These are phyloP conservation scores for Entelurus aequoreus DNA, from an alignment of 2,113 vertebrate genomes.

Conservation along the genomic window DNA sequence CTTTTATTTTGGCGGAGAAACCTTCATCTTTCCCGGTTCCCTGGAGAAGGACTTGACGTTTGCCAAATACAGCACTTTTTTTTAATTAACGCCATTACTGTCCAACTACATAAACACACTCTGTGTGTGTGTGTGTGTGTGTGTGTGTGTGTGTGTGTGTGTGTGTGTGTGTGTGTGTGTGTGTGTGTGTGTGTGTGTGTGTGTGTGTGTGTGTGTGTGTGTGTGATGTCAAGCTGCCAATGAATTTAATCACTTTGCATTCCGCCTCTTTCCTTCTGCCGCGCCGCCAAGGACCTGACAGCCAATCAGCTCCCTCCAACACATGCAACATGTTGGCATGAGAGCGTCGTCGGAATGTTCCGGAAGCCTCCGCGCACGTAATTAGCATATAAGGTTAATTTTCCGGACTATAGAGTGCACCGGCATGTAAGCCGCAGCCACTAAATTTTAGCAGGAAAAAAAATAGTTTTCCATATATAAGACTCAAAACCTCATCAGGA, in stretches of 20 bases:
- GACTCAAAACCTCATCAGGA: too few relatives aligned
- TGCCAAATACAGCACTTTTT: conserved; percentile 61
- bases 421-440: too few relatives aligned
- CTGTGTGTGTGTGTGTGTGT: conserved; percentile 4
- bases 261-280: conserved; percentile 32
- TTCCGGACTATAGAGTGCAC: too few relatives aligned
- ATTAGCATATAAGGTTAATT: too few relatives aligned
- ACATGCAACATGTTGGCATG: conserved; percentile 58
- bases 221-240: conserved; percentile 47
- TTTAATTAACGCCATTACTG: conserved; percentile 61
- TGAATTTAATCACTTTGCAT: conserved; percentile 67
- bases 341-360: conserved; percentile 47
- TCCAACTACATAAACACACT: conserved; percentile 44
- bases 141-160: background rate
- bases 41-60: conserved; percentile 40
- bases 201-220: conserved; percentile 14
- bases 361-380: conserved; percentile 27
- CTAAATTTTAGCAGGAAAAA: too few relatives aligned
- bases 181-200: background rate
- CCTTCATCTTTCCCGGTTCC: conserved; percentile 40
- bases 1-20: conserved; percentile 44
- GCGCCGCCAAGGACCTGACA: conserved; percentile 48
- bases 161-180: conserved; percentile 10
- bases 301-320: conserved; percentile 67
- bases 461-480: too few relatives aligned